These are phyloP conservation scores for Erpetoichthys calabaricus DNA, from an alignment of 2,797 vertebrate genomes.

Conservation along the genomic window DNA sequence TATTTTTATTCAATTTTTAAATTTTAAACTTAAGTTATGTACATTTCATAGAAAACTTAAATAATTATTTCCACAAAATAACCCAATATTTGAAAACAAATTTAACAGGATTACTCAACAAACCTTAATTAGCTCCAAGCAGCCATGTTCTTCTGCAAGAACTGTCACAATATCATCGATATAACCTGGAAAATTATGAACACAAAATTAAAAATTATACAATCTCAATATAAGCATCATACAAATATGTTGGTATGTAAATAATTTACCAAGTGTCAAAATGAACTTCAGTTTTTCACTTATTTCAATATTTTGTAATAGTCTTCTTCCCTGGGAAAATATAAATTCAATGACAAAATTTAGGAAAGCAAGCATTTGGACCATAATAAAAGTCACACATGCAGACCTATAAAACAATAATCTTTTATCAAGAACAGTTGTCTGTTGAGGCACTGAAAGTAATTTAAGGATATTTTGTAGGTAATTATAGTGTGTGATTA, in stretches of 20 bases:
- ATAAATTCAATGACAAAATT: constrained; percentile 1
- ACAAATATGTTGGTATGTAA: background rate
- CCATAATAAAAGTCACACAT: too few relatives aligned
- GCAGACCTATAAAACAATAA: too few relatives aligned
- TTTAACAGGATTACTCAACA: constrained; percentile 12
- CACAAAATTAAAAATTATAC: background rate
- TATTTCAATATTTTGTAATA: constrained; percentile 81
- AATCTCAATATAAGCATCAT: background rate
- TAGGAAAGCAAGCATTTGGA: background rate
- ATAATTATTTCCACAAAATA: too few relatives aligned
- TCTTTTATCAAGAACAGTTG: too few relatives aligned
- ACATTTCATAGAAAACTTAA: too few relatives aligned
- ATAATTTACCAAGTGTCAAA: constrained; percentile 70
- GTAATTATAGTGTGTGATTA: too few relatives aligned
- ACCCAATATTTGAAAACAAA: too few relatives aligned
- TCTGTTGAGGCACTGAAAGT: too few relatives aligned
- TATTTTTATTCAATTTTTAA: too few relatives aligned
- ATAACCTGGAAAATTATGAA: constrained; percentile 51
- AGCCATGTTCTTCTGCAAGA: constrained; percentile 86
- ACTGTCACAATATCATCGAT: constrained; percentile 85
- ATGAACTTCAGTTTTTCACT: constrained; percentile 85
- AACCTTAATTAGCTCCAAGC: constrained; percentile 80
- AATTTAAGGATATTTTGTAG: too few relatives aligned
- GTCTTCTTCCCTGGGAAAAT: constrained; percentile 65
- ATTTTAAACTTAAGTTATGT: too few relatives aligned